phyloP scores from a whole-genome alignment of 2,888 invertebrate genomes.

The Bombylius discolor region DNA sequence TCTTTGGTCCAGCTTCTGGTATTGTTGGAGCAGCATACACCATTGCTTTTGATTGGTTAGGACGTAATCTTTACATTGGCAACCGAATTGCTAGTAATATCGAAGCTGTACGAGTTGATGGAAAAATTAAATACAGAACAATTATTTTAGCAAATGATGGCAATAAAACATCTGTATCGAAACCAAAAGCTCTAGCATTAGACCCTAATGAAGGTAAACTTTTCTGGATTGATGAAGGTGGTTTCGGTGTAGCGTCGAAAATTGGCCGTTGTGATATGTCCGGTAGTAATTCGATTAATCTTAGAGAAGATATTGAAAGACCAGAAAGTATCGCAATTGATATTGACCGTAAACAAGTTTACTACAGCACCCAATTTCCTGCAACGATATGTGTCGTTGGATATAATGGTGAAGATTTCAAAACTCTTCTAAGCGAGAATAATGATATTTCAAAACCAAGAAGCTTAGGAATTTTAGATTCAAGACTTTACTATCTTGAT shows the following conservation, averaged over 20 bases:
- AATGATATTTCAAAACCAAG: conserved; percentile 66
- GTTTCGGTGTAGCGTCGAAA: conserved; percentile 75
- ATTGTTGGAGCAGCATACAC: conserved; percentile 82
- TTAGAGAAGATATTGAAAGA: conserved; percentile 55
- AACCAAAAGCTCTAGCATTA: conserved; percentile 74
- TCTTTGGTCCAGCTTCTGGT: conserved; percentile 70
- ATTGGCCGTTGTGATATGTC: conserved; percentile 89
- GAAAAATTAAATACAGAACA: conserved; percentile 68
- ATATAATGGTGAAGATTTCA: conserved; percentile 56
- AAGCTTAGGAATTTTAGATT: conserved; percentile 69
- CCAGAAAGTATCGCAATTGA: conserved; percentile 82
- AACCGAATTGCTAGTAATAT: conserved; percentile 83
- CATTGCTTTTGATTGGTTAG: conserved; percentile 94
- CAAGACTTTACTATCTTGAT: conserved; percentile 75
- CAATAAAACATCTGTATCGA: conserved; percentile 68
- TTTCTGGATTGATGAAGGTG: conserved; percentile 96
- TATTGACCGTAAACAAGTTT: conserved; percentile 65
- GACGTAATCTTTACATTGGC: conserved; percentile 85
- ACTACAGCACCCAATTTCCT: conserved; percentile 73
- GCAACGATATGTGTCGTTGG: conserved; percentile 57
- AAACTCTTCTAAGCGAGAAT: conserved; percentile 51
- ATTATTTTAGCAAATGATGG: conserved; percentile 85
- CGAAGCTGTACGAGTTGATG: conserved; percentile 75
- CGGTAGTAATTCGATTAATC: conserved; percentile 62
- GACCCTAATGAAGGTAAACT: conserved; percentile 88